These are phyloP conservation scores for Synodontis membranacea DNA, from an alignment of 2,113 vertebrate genomes.

Conservation along the genomic window DNA sequence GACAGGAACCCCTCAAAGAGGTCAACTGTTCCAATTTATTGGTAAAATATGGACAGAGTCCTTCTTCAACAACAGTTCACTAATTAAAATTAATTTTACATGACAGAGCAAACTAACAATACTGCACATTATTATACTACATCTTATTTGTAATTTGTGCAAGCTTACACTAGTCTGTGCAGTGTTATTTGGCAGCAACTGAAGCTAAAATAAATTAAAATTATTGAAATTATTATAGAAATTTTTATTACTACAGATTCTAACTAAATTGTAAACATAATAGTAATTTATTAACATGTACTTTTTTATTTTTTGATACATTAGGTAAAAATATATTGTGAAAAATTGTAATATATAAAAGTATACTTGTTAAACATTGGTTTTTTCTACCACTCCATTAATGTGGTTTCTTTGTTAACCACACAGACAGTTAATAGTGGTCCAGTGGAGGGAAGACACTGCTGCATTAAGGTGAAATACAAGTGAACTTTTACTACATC, in stretches of 20 bases:
- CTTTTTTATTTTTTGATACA: background rate
- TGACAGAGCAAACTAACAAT: background rate
- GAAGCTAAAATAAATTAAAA: background rate
- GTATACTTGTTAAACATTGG: background rate
- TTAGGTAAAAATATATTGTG: background rate
- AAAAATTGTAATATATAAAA: background rate
- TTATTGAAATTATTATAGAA: too few relatives aligned
- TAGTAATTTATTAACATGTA: background rate
- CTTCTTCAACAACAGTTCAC: background rate
- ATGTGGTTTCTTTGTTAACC: background rate
- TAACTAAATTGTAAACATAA: background rate
- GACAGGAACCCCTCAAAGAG: background rate
- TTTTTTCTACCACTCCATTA: background rate
- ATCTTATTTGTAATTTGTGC: background rate
- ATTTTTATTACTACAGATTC: background rate
- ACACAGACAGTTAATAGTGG: background rate
- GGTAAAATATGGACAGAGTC: background rate
- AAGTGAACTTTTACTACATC: background rate
- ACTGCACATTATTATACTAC: background rate
- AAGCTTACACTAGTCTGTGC: background rate
- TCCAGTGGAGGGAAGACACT: background rate
- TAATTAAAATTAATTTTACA: background rate
- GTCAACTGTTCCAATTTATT: background rate
- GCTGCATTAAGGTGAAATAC: background rate
- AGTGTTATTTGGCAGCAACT: background rate